These are phyloP conservation scores for Napeogenes sylphis DNA, from an alignment of 2,888 invertebrate species.

Conservation along the genomic window DNA sequence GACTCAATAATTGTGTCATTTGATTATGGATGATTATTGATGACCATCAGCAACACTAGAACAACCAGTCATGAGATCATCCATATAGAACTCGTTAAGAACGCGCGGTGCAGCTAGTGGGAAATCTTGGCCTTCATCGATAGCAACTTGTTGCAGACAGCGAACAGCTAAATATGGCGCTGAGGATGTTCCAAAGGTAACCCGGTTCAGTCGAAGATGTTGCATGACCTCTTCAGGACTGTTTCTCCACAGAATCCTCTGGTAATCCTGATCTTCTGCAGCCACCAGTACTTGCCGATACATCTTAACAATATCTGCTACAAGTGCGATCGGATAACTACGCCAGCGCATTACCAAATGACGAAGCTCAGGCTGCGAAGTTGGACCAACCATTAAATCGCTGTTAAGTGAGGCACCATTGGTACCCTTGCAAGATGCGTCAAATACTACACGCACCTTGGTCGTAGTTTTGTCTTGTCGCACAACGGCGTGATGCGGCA, in stretches of 20 bases:
- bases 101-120: neutral
- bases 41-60: too few species aligned
- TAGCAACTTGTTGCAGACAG: slow-evolving; percentile 6
- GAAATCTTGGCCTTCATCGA: neutral
- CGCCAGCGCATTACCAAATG: slow-evolving; percentile 25
- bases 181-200: slow-evolving; percentile 10
- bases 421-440: too few species aligned
- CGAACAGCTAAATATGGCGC: slow-evolving; percentile 11
- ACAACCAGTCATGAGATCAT: slow-evolving; percentile 2
- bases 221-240: neutral
- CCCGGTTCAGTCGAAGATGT: neutral
- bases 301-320: slow-evolving; percentile 27
- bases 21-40: too few species aligned
- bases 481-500: neutral
- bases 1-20: too few species aligned
- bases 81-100: slow-evolving; percentile 8
- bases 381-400: slow-evolving; percentile 26
- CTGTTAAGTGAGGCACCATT: slow-evolving; percentile 26
- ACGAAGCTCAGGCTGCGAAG: slow-evolving; percentile 24
- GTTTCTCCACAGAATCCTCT: slow-evolving; percentile 26
- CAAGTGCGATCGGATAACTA: slow-evolving; percentile 14
- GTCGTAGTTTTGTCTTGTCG: neutral
- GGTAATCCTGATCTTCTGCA: slow-evolving; percentile 17
- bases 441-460: neutral
- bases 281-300: slow-evolving; percentile 20